phyloP scores from a whole-genome alignment of 2,797 vertebrate genomes.

The Varecia variegata region DNA sequence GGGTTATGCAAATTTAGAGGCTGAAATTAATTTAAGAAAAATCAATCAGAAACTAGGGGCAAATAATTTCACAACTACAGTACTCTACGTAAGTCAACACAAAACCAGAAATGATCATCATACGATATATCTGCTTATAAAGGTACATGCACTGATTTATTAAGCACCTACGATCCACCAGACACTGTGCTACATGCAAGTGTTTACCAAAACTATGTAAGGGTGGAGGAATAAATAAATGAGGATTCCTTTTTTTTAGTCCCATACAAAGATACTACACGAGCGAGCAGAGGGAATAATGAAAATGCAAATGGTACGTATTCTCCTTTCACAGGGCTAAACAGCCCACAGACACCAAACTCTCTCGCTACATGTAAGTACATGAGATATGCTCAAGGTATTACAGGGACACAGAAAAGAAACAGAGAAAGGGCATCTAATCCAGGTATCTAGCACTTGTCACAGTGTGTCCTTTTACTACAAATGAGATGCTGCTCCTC shows the following conservation, averaged over 20 bases:
- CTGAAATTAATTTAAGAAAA: constrained; percentile 42
- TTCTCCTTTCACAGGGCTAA: neutral
- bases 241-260: neutral
- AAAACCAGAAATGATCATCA: neutral
- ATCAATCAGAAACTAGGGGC: neutral
- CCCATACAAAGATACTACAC: neutral
- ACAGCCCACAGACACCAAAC: neutral
- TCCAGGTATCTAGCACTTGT: neutral
- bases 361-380: neutral
- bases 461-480: neutral
- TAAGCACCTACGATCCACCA: neutral
- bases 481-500: neutral
- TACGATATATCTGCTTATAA: neutral
- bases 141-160: neutral
- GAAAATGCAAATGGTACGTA: neutral
- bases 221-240: neutral
- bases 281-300: neutral
- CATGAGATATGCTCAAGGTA: neutral
- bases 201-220: neutral
- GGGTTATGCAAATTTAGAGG: constrained; percentile 18
- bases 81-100: neutral
- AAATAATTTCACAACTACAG: neutral
- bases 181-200: neutral
- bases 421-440: neutral
- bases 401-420: neutral